phyloP scores from a whole-genome alignment of 2,888 invertebrate genomes.

The Campoplex capitator region DNA sequence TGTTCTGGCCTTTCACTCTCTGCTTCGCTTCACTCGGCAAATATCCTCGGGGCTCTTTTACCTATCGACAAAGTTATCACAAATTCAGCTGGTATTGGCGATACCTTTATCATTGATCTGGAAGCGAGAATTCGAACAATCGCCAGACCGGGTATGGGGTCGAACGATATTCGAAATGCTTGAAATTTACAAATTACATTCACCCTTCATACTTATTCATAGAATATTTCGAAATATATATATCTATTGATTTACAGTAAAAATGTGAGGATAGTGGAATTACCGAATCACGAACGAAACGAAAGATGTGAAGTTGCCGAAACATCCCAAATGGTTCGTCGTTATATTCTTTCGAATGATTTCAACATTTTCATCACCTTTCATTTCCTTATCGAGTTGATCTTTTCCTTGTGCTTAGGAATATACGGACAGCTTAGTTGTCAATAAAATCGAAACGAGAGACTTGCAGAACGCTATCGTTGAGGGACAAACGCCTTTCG shows the following conservation, averaged over 20 bases:
- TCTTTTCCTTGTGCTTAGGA: constrained; percentile 63
- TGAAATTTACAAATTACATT: neutral
- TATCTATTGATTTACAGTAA: constrained; percentile 74
- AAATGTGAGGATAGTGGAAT: constrained; percentile 79
- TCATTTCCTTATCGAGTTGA: neutral
- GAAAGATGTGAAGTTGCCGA: constrained; percentile 78
- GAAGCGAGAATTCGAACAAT: constrained; percentile 50
- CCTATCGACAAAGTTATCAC: constrained; percentile 54
- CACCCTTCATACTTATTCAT: neutral
- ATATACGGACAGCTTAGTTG: constrained; percentile 87
- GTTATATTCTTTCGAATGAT: neutral
- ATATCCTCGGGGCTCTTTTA: constrained; percentile 45
- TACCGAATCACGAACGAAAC: constrained; percentile 80
- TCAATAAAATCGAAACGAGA: constrained; percentile 90
- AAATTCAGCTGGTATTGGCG: constrained; percentile 47
- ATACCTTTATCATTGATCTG: constrained; percentile 45
- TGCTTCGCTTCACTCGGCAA: constrained; percentile 13
- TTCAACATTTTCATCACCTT: neutral
- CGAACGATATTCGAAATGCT: constrained; percentile 27
- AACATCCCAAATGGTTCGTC: constrained; percentile 74
- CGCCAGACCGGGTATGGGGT: constrained; percentile 11
- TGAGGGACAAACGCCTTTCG: constrained; percentile 90
- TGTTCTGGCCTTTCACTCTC: constrained; percentile 49
- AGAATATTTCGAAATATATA: neutral
- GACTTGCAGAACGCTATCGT: constrained; percentile 89